Conservation (phyloP, 1,140 invertebrate genomes). For the Spodoptera frugiperda region DNA sequence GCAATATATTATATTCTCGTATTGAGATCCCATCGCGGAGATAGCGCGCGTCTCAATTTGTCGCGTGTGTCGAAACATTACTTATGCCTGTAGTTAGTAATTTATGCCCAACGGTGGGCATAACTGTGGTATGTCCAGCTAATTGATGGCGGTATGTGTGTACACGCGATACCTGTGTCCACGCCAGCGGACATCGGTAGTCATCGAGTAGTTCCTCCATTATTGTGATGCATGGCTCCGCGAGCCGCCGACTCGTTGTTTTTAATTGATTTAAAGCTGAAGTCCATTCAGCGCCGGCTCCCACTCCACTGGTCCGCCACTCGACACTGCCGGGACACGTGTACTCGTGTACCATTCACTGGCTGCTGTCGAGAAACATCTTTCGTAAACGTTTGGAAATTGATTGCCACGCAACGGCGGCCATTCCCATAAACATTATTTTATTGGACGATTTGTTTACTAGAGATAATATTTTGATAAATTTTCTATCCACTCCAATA, state of each 20-base stretch:
- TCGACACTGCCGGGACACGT: too few relatives aligned
- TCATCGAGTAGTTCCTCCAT: conserved; percentile 2
- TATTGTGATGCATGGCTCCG: conserved; percentile 8
- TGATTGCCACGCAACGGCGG: too few relatives aligned
- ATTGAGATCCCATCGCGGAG: neutral
- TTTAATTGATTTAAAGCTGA: conserved; percentile 6
- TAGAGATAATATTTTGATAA: too few relatives aligned
- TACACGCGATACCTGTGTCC: conserved; percentile 8
- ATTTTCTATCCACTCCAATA: too few relatives aligned
- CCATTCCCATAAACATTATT: too few relatives aligned
- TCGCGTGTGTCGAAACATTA: conserved; percentile 11
- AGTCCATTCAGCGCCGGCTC: too few relatives aligned
- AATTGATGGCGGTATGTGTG: neutral
- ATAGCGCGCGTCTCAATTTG: conserved; percentile 21
- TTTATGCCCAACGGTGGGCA: conserved; percentile 21
- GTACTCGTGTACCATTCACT: too few relatives aligned
- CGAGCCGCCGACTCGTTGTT: neutral
- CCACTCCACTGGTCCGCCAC: too few relatives aligned
- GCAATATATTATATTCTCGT: too few relatives aligned
- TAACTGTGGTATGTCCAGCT: neutral
- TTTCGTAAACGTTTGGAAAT: too few relatives aligned
- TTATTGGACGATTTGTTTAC: too few relatives aligned
- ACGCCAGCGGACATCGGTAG: neutral
- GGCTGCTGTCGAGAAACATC: too few relatives aligned
- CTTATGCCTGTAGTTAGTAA: neutral